Evolutionary conservation across 2,797 vertebrate species (phyloP), one percentile per base, ranked within the genome.

Genomic region (Anguilla pacifica): DNA sequence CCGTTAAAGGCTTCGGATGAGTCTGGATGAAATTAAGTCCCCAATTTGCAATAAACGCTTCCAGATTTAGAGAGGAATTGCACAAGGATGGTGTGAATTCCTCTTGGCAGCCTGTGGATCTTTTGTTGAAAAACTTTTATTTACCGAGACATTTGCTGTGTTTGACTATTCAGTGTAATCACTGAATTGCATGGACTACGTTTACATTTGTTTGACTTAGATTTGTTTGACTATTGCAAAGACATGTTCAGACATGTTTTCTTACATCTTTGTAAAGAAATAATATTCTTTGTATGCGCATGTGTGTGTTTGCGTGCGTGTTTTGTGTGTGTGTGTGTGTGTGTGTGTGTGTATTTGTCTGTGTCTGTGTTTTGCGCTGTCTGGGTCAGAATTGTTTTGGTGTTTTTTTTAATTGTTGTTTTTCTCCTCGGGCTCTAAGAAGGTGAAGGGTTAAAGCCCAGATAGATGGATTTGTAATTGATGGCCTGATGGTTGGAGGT

Each of bases 351-450:
- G 64, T 70, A 4, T 72, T 31, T 85, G 15, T 25, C 13, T 55
- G 17, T n/a, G 25, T 51, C 11, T 79, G 25, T 49, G 43, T 17
- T 43, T 13, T 61, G 51, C 25, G 39, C 74, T 87, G 31, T 39
- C 77, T 57, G 86, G 86, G 35, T 87, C 28, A 64, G 19, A 46
- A 79, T 19, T 79, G 51, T 53, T 83, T 51, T 83, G 46, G 17
- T 82, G 1, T 7, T 22, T 83, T 83, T 83, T 82, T 82, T 82
- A 49, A 43, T 53, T 53, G 43, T 83, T 83, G 46, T 81, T 83
- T 83, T 83, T 83, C 46, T 15, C 51, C 13, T 49, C 82, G 13
- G 25, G 11, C 82, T 19, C 43, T 83, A n/a, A 28, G 46, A 83
- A 83, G 22, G 11, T 25, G 49, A 83, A 11, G 82, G 82, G 82